phyloP scores from a whole-genome alignment of 2,113 vertebrate genomes.

The Panurus biarmicus region DNA sequence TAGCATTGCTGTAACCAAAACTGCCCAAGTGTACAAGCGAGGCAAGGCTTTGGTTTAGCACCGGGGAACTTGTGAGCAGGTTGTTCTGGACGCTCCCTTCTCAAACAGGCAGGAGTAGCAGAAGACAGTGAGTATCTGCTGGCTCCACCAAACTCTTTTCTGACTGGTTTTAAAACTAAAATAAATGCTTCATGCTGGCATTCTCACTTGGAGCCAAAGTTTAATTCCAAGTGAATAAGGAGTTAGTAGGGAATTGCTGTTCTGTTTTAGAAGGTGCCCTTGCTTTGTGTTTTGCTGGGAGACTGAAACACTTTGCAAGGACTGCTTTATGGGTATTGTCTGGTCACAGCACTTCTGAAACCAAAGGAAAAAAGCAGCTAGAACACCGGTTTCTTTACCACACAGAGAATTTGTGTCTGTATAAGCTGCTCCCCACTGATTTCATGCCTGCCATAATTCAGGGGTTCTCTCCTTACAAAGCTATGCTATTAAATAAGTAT shows the following conservation, averaged over 20 bases:
- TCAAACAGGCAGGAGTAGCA: background rate
- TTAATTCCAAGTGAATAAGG: background rate
- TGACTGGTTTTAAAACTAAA: background rate
- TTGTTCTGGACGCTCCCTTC: background rate
- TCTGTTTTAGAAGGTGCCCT: background rate
- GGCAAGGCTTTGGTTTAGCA: background rate
- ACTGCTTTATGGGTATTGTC: background rate
- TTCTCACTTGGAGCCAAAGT: background rate
- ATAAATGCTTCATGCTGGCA: background rate
- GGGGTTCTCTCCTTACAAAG: background rate
- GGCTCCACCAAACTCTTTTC: background rate
- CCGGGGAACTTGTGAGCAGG: background rate
- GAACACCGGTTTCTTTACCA: background rate
- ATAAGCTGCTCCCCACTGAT: background rate
- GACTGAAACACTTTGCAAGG: background rate
- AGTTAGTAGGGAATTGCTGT: background rate
- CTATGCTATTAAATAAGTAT: background rate
- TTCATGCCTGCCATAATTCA: background rate
- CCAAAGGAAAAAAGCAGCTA: background rate
- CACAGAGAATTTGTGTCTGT: background rate
- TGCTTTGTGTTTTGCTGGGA: background rate
- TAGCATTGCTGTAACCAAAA: background rate
- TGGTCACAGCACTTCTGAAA: background rate
- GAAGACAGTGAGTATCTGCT: background rate
- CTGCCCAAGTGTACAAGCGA: fast-evolving